Evolutionary conservation across 2,797 vertebrate species (phyloP).

Genomic region (Pogoniulus pusillus): DNA sequence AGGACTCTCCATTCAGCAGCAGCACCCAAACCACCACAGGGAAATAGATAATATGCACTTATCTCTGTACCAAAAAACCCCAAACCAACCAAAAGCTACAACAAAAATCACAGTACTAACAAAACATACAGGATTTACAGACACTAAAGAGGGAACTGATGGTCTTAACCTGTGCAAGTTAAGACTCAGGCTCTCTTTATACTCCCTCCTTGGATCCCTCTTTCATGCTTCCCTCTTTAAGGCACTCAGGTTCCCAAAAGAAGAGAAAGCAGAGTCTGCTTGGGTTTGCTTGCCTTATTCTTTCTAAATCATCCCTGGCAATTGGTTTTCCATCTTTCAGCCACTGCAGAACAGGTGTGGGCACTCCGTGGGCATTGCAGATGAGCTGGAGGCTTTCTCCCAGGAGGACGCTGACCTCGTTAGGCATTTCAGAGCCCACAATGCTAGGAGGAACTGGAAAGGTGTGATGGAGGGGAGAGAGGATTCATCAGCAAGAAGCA

Average conservation of each 20-base stretch:
- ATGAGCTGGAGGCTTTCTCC: slow-evolving; percentile 87
- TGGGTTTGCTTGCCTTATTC: slow-evolving; percentile 79
- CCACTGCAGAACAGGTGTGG: slow-evolving; percentile 87
- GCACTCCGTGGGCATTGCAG: slow-evolving; percentile 85
- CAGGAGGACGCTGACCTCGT: slow-evolving; percentile 84
- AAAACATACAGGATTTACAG: neutral
- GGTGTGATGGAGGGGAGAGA: neutral
- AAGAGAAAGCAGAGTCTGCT: neutral
- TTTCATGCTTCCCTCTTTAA: neutral
- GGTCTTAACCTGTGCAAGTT: neutral
- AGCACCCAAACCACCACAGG: no score
- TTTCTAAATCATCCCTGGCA: slow-evolving; percentile 55
- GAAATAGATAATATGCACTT: neutral
- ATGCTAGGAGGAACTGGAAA: slow-evolving; percentile 90
- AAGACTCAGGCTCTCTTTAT: neutral
- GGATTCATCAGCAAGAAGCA: neutral
- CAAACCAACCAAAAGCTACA: no score
- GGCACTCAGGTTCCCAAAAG: neutral
- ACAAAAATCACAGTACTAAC: neutral
- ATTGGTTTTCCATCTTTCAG: slow-evolving; percentile 88
- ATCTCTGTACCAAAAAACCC: neutral
- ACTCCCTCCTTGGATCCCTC: neutral
- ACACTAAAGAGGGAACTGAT: neutral
- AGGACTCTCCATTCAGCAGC: no score
- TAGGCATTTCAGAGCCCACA: slow-evolving; percentile 88